These are phyloP conservation scores for Tiphia femorata DNA, from an alignment of 2,888 invertebrate species.

Conservation along the genomic window DNA sequence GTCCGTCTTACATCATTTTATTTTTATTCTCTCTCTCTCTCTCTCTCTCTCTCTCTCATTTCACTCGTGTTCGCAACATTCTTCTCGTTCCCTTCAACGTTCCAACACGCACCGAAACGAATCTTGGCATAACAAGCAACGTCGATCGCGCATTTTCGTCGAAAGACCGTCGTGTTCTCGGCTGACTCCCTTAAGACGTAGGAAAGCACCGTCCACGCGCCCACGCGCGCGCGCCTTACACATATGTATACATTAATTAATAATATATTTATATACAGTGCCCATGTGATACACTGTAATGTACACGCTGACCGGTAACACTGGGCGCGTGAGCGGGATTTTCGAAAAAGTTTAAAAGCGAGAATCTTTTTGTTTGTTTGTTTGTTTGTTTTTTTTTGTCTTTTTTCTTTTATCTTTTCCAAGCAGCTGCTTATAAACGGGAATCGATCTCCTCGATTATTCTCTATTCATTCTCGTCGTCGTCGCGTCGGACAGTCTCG, in stretches of 20 bases:
- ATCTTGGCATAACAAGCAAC: neutral
- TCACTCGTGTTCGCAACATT: too few species aligned
- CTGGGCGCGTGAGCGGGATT: constrained; percentile 11
- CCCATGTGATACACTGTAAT: constrained; percentile 15
- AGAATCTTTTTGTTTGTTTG: neutral
- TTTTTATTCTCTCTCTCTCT: too few species aligned
- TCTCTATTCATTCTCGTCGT: too few species aligned
- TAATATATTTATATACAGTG: constrained; percentile 18
- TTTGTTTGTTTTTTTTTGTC: neutral
- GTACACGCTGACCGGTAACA: constrained; percentile 21
- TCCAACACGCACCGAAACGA: neutral
- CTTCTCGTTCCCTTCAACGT: too few species aligned
- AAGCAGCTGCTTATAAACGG: too few species aligned
- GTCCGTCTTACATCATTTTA: too few species aligned
- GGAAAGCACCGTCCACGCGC: constrained; percentile 19
- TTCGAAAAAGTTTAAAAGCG: neutral
- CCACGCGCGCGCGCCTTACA: constrained; percentile 12
- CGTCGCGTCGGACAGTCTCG: too few species aligned
- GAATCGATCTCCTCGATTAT: too few species aligned
- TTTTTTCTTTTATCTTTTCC: neutral
- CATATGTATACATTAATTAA: constrained; percentile 25
- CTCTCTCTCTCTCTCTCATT: too few species aligned
- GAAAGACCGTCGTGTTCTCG: neutral
- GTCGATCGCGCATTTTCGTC: neutral
- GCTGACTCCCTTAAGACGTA: neutral